Conservation (phyloP, 2,113 vertebrate species). For the Seriola aureovittata region DNA sequence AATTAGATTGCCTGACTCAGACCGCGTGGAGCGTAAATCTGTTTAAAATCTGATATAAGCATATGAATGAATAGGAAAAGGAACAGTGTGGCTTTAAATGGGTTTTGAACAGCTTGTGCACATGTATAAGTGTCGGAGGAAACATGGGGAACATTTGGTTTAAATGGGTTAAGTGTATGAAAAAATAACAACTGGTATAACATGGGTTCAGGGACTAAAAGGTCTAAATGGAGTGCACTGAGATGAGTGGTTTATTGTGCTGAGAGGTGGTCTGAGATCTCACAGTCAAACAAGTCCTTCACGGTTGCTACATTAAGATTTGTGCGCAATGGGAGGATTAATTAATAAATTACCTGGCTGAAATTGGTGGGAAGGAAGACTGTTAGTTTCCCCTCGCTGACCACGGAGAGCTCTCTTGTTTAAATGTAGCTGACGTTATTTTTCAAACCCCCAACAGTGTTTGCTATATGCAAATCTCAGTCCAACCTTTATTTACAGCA, state of each 20-base stretch:
- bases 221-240: background rate
- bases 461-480: too few relatives aligned
- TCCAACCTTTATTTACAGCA: too few relatives aligned
- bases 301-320: background rate
- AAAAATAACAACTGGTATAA: background rate
- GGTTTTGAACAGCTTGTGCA: background rate
- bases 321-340: background rate
- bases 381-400: background rate
- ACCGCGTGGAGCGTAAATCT: conserved; percentile 14
- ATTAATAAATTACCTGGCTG: background rate
- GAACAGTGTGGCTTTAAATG: conserved; percentile 13
- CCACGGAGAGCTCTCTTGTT: too few relatives aligned
- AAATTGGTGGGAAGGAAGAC: background rate
- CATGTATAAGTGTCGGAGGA: background rate
- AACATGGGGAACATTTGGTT: background rate
- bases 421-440: too few relatives aligned
- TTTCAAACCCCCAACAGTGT: too few relatives aligned
- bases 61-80: background rate
- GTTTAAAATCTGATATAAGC: conserved; percentile 16
- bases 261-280: conserved; percentile 1
- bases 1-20: conserved; percentile 14
- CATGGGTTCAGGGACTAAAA: too few relatives aligned
- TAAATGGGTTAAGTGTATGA: background rate
- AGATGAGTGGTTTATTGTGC: background rate
- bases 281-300: background rate